These are phyloP conservation scores for Lottia scabra DNA, from an alignment of 2,888 invertebrate species.

Conservation along the genomic window DNA sequence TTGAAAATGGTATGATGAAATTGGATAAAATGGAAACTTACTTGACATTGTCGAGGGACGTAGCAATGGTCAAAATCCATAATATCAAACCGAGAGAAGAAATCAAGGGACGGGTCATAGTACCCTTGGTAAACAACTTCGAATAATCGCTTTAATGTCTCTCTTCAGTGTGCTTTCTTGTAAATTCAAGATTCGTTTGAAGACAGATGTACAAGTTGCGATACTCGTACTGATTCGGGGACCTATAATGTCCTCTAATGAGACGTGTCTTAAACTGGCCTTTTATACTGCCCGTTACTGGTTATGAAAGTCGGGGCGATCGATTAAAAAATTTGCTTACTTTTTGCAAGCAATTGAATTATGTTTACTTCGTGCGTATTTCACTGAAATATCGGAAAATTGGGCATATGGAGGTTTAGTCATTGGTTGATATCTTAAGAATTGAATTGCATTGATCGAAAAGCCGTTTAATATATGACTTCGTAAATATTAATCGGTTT, in stretches of 20 bases:
- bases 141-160: background rate
- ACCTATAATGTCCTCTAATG: background rate
- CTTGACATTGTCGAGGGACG: background rate
- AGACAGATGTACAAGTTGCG: no score
- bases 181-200: no score
- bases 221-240: background rate
- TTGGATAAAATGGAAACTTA: background rate
- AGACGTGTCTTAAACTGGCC: background rate
- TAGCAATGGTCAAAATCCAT: conserved; percentile 4
- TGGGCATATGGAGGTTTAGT: background rate
- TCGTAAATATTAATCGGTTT: conserved; percentile 1
- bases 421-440: background rate
- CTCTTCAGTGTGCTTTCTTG: background rate
- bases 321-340: background rate
- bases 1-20: no score
- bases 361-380: background rate
- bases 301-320: background rate
- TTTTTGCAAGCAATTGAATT: background rate
- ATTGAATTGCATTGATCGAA: background rate
- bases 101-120: background rate
- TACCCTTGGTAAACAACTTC: background rate
- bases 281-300: background rate
- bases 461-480: background rate
- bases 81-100: background rate
- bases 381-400: background rate